Evolutionary conservation across 1,140 invertebrate species (phyloP).

Genomic region (Lordiphosa mommai): DNA sequence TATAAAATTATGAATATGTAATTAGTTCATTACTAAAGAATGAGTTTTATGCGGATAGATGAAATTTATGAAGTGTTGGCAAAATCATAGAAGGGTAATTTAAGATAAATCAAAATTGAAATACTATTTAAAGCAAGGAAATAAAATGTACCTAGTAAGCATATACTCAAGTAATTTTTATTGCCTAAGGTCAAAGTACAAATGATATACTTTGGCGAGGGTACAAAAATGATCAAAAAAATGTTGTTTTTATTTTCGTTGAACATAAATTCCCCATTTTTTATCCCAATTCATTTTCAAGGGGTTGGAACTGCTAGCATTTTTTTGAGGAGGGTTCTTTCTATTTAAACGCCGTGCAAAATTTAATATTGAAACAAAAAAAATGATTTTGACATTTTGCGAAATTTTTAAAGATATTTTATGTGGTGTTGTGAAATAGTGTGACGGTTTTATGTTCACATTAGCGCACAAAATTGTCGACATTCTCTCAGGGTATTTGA

Average conservation of each 20-base stretch:
- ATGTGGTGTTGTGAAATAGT: constrained; percentile 55
- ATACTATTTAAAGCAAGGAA: neutral
- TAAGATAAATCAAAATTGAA: no score
- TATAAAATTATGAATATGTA: constrained; percentile 12
- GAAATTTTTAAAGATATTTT: constrained; percentile 40
- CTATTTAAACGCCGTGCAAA: constrained; percentile 64
- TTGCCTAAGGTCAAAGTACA: constrained; percentile 47
- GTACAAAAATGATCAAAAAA: constrained; percentile 51
- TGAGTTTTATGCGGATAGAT: constrained; percentile 2
- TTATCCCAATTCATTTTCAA: constrained; percentile 20
- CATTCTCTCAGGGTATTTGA: constrained; percentile 43
- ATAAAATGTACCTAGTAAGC: constrained; percentile 17
- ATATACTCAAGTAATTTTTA: constrained; percentile 59
- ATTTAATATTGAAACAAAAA: constrained; percentile 43
- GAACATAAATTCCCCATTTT: constrained; percentile 33
- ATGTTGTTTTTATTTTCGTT: constrained; percentile 41
- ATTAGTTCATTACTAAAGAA: constrained; percentile 5
- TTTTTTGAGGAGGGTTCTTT: constrained; percentile 12
- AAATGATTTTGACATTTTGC: constrained; percentile 59
- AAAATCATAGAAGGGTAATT: neutral
- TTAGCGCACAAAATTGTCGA: constrained; percentile 27
- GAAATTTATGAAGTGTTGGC: constrained; percentile 2
- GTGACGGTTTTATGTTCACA: constrained; percentile 69
- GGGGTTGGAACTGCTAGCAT: constrained; percentile 27
- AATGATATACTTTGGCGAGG: constrained; percentile 22